Evolutionary conservation across 2,888 invertebrate species (phyloP).

Genomic region (Cosmorhoe ocellata): DNA sequence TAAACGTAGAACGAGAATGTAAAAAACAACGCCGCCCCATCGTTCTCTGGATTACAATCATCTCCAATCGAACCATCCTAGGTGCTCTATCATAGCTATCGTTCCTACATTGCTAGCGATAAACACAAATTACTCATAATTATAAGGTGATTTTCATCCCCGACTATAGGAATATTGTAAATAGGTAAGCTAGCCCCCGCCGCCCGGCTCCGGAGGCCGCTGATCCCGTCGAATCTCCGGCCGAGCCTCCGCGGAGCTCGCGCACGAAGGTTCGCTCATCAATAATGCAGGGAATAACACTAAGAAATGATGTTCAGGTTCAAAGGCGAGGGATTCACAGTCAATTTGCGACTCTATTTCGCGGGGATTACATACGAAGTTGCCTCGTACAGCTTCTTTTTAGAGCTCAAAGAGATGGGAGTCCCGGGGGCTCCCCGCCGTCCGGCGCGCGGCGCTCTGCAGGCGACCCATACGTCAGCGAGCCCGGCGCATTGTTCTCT

Average conservation of each 20-base stretch:
- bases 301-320: conserved; percentile 41
- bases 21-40: background rate
- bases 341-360: conserved; percentile 26
- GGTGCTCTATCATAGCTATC: no score
- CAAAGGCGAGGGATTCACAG: conserved; percentile 23
- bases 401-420: conserved; percentile 40
- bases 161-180: no score
- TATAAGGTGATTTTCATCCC: no score
- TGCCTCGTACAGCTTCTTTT: conserved; percentile 22
- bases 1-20: background rate
- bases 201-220: background rate
- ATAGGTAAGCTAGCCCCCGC: no score
- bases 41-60: no score
- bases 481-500: conserved; percentile 3
- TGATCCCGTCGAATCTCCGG: conserved; percentile 22
- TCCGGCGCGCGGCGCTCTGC: conserved; percentile 19
- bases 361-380: background rate
- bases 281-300: conserved; percentile 48
- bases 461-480: conserved; percentile 11
- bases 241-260: conserved; percentile 36
- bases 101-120: no score
- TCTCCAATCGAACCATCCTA: no score
- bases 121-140: no score
- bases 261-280: conserved; percentile 43
- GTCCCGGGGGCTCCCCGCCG: conserved; percentile 40